A percentile compares a stretch with the other conserved stretches of the same genome.
These are phyloP conservation scores for Chaitophorus viminalis DNA, from an alignment of 2,888 invertebrate species.

Conservation along the genomic window DNA sequence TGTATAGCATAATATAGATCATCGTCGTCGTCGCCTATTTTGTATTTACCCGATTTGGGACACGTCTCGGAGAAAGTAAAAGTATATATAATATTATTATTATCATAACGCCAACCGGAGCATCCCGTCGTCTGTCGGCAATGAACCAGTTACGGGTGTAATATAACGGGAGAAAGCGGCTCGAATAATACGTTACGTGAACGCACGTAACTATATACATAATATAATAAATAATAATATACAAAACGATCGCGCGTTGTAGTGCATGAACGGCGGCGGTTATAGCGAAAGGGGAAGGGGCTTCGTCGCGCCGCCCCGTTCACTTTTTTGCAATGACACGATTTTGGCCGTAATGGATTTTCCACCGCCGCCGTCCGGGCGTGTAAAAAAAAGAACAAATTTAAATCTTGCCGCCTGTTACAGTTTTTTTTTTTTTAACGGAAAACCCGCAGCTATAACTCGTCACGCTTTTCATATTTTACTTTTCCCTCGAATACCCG, in stretches of 20 bases:
- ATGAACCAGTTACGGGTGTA: slow-evolving; percentile 62
- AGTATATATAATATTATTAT: slow-evolving; percentile 34
- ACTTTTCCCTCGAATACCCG: slow-evolving; percentile 29
- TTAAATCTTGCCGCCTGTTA: slow-evolving; percentile 18
- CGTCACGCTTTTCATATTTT: slow-evolving; percentile 40
- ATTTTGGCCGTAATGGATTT: slow-evolving; percentile 85
- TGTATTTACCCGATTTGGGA: slow-evolving; percentile 31
- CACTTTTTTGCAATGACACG: slow-evolving; percentile 72
- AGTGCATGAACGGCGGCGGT: slow-evolving; percentile 16
- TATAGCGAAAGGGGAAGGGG: slow-evolving; percentile 15
- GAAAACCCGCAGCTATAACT: slow-evolving; percentile 3
- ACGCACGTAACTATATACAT: slow-evolving; percentile 43
- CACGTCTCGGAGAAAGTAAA: slow-evolving; percentile 57
- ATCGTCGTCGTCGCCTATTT: background rate
- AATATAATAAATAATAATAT: background rate
- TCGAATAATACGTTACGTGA: slow-evolving; percentile 60
- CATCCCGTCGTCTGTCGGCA: slow-evolving; percentile 60
- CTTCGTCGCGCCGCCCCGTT: slow-evolving; percentile 38
- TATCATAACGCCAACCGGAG: slow-evolving; percentile 56
- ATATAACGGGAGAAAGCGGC: slow-evolving; percentile 61
- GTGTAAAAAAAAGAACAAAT: slow-evolving; percentile 18
- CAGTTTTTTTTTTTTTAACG: background rate
- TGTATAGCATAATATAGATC: background rate
- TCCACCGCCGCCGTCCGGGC: slow-evolving; percentile 67
- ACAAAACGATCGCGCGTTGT: slow-evolving; percentile 1